Evolutionary conservation across 2,888 invertebrate genomes (phyloP).

Genomic region (Stramonita haemastoma): DNA sequence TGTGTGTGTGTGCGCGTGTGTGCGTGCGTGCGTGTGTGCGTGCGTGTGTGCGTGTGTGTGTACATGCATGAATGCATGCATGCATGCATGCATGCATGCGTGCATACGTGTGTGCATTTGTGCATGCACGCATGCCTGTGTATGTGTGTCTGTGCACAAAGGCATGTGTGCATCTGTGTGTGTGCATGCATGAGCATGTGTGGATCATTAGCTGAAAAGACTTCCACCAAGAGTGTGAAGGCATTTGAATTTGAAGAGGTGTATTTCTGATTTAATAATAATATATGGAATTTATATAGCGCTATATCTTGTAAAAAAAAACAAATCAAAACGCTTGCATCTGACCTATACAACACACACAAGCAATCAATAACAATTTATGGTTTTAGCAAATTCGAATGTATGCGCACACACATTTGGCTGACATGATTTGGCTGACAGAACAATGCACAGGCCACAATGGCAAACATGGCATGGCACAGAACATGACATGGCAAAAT

Average conservation of each 20-base stretch:
- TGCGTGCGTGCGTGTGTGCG: neutral
- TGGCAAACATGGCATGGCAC: no score
- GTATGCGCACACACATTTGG: neutral
- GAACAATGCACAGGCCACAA: no score
- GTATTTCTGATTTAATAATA: neutral
- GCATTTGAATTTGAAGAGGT: neutral
- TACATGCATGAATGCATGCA: neutral
- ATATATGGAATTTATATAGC: no score
- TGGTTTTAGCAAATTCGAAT: no score
- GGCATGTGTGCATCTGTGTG: neutral
- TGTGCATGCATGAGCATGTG: neutral
- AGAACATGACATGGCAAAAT: neutral
- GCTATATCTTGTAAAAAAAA: no score
- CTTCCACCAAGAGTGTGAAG: neutral
- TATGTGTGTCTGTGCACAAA: neutral
- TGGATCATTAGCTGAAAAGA: neutral
- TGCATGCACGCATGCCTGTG: neutral
- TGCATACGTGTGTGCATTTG: neutral
- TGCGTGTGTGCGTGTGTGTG: neutral
- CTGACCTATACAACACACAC: no score
- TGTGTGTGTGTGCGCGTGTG: conserved; percentile 6
- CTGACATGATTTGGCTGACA: no score
- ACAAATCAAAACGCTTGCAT: no score
- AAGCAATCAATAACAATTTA: no score
- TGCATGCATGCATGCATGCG: neutral